These are phyloP conservation scores for Dermatophagoides farinae DNA, from an alignment of 1,140 invertebrate species.

Conservation along the genomic window DNA sequence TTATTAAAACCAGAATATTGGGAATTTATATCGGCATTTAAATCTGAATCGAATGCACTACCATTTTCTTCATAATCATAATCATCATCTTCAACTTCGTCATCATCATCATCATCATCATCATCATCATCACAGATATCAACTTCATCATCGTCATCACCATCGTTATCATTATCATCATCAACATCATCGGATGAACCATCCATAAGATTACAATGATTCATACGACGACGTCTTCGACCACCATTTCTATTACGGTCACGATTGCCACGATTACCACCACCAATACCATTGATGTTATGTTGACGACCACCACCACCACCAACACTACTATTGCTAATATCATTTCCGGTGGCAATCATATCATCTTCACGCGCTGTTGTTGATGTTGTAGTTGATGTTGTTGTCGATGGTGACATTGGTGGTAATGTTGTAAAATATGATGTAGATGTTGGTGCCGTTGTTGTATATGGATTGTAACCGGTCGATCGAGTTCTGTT, in stretches of 20 bases:
- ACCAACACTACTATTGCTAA: no score
- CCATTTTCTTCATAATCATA: conserved; percentile 45
- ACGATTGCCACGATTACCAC: background rate
- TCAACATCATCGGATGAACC: background rate
- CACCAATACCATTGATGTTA: no score
- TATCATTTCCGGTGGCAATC: no score
- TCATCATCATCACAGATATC: conserved; percentile 22
- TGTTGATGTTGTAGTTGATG: conserved; percentile 6
- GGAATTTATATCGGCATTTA: conserved; percentile 6
- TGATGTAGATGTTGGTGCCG: background rate
- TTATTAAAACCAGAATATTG: conserved; percentile 4
- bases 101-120: background rate
- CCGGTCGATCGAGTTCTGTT: background rate
- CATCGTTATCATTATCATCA: no score
- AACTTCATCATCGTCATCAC: no score
- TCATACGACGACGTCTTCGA: conserved; percentile 11
- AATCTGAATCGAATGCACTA: conserved; percentile 13
- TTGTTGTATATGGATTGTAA: background rate
- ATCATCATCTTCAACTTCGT: conserved; percentile 40
- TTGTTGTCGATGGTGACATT: conserved; percentile 8
- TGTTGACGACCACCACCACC: background rate
- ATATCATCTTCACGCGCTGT: background rate
- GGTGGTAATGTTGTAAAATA: conserved; percentile 5
- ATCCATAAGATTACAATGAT: conserved; percentile 18
- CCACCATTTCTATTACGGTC: no score